A percentile compares a stretch with the other conserved stretches of the same genome.
phyloP scores from a whole-genome alignment of 1,140 invertebrate species.

The Diorhabda carinulata region DNA sequence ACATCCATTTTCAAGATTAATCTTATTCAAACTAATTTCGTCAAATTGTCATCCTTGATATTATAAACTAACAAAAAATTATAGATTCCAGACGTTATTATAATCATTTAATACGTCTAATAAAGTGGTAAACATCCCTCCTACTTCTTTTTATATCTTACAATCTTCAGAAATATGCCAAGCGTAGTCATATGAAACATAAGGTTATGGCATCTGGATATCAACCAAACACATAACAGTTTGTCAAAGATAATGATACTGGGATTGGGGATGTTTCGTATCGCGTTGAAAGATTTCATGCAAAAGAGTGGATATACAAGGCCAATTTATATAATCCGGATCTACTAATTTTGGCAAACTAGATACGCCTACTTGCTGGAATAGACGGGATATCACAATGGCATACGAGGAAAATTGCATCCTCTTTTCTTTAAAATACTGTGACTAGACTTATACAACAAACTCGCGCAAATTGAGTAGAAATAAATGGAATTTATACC shows the following conservation, averaged over 20 bases:
- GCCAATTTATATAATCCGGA: conserved; percentile 22
- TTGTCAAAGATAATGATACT: conserved; percentile 45
- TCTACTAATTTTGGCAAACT: conserved; percentile 24
- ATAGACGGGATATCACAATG: conserved; percentile 23
- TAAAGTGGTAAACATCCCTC: too few species aligned
- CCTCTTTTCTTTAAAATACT: conserved; percentile 24
- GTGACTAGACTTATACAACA: conserved; percentile 22
- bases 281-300: conserved; percentile 28
- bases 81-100: too few species aligned
- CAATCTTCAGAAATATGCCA: conserved; percentile 25
- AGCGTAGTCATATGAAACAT: conserved; percentile 39
- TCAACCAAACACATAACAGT: conserved; percentile 48
- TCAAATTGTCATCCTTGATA: too few species aligned
- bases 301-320: conserved; percentile 24
- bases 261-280: conserved; percentile 29
- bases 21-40: too few species aligned
- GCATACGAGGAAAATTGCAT: conserved; percentile 26
- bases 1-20: too few species aligned
- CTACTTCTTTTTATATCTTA: conserved; percentile 2
- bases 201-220: conserved; percentile 45
- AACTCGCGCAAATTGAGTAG: conserved; percentile 21
- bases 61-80: too few species aligned
- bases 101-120: too few species aligned
- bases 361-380: conserved; percentile 23
- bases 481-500: conserved; percentile 22